Conservation (phyloP, 2,888 invertebrate genomes). For the Maniola hyperantus region DNA sequence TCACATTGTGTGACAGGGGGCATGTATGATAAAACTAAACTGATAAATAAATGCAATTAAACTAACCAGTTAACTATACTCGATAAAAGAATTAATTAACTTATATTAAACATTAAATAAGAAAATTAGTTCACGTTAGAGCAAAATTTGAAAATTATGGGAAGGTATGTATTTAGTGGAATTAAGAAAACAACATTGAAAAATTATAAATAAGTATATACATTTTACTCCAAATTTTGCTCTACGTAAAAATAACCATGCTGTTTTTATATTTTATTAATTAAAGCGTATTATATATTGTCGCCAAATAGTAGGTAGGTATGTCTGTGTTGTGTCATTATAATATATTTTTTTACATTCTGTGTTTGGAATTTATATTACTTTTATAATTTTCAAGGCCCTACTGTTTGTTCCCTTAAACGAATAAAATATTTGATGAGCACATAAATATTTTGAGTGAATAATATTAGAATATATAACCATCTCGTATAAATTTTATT, state of each 20-base stretch:
- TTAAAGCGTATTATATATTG: slow-evolving; percentile 15
- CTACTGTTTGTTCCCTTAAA: not conserved
- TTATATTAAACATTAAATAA: slow-evolving; percentile 9
- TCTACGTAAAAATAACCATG: slow-evolving; percentile 43
- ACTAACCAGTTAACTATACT: slow-evolving; percentile 46
- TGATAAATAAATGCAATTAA: slow-evolving; percentile 46
- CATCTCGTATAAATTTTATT: too few species aligned
- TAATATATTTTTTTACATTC: slow-evolving; percentile 21
- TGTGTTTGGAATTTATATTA: slow-evolving; percentile 4
- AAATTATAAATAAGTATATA: not conserved
- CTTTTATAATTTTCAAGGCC: slow-evolving; percentile 10
- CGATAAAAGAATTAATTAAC: slow-evolving; percentile 37
- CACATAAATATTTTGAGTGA: too few species aligned
- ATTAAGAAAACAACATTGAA: not conserved
- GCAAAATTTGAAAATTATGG: slow-evolving; percentile 34
- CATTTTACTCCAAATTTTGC: slow-evolving; percentile 43
- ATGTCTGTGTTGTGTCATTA: slow-evolving; percentile 32
- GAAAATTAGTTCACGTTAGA: slow-evolving; percentile 34
- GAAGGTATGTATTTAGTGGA: not conserved
- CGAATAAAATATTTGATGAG: not conserved
- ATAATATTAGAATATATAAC: too few species aligned
- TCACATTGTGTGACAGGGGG: slow-evolving; percentile 81
- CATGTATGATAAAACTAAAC: slow-evolving; percentile 71
- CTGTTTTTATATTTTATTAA: slow-evolving; percentile 32
- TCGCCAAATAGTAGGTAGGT: slow-evolving; percentile 23